Conservation (phyloP, 2,113 vertebrate species). For the Gymnobelideus leadbeateri region DNA sequence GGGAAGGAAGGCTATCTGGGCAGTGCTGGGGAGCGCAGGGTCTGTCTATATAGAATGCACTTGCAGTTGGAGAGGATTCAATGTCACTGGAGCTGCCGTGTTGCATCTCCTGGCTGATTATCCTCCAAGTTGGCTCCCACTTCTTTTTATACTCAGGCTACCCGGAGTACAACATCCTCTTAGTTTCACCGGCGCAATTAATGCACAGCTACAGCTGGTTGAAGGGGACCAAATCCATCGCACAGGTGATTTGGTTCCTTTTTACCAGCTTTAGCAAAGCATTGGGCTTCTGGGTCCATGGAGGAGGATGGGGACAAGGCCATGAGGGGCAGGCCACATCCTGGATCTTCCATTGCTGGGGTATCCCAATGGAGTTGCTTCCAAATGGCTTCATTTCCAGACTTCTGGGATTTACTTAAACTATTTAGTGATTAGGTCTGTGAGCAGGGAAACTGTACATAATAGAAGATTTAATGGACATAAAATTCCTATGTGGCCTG, state of each 20-base stretch:
- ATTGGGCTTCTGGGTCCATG: conserved; percentile 85
- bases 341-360: not conserved
- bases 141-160: conserved; percentile 12
- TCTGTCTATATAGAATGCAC: not conserved
- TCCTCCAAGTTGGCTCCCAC: conserved; percentile 74
- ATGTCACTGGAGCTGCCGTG: conserved; percentile 75
- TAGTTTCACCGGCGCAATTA: conserved; percentile 87
- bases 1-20: not conserved
- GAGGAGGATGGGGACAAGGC: not conserved
- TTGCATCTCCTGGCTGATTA: conserved; percentile 70
- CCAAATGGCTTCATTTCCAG: conserved; percentile 75
- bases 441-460: conserved; percentile 63
- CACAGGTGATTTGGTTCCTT: conserved; percentile 99
- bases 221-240: conserved; percentile 98
- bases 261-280: conserved; percentile 99
- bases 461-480: conserved; percentile 71
- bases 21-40: not conserved
- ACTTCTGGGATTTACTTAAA: conserved; percentile 63
- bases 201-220: conserved; percentile 99
- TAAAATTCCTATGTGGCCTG: conserved; percentile 34
- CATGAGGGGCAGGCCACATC: not conserved
- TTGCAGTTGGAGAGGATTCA: conserved; percentile 77
- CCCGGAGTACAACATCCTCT: conserved; percentile 63
- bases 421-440: conserved; percentile 36
- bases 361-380: conserved; percentile 25